Percentiles rank a stretch among this genome's conserved stretches.
phyloP scores from a whole-genome alignment of 2,888 invertebrate genomes.

The Limnephilus lunatus region DNA sequence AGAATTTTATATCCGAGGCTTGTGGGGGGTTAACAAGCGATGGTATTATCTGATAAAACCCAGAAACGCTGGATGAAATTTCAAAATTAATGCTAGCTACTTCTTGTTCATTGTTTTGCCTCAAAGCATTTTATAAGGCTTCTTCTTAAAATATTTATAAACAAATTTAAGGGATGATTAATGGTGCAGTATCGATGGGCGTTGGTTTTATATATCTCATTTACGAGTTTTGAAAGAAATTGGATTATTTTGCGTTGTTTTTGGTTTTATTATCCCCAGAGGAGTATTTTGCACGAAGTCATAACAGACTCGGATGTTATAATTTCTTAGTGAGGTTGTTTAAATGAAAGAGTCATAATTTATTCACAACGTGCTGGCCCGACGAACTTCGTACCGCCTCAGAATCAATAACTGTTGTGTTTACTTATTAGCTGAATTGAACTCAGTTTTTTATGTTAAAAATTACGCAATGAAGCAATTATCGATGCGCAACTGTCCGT shows the following conservation, averaged over 20 bases:
- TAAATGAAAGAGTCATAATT: background rate
- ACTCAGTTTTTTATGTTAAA: no score
- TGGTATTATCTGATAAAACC: constrained; percentile 63
- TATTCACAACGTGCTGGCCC: no score
- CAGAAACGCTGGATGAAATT: constrained; percentile 59
- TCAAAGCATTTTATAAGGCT: constrained; percentile 16
- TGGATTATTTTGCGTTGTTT: background rate
- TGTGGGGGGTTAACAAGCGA: constrained; percentile 59
- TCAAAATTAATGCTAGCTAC: constrained; percentile 58
- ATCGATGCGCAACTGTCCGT: no score
- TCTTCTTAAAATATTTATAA: constrained; percentile 5
- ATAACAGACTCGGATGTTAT: background rate
- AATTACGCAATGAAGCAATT: no score
- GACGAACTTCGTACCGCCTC: no score
- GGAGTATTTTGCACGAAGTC: constrained; percentile 30
- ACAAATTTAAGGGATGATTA: constrained; percentile 27
- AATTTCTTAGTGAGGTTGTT: background rate
- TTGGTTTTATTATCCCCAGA: constrained; percentile 20
- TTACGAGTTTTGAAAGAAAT: background rate
- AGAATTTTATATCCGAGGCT: constrained; percentile 60
- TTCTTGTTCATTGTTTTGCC: constrained; percentile 38
- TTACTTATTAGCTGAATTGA: no score
- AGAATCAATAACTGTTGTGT: no score
- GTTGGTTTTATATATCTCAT: constrained; percentile 2
- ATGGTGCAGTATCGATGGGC: constrained; percentile 40